Percentiles rank a stretch among this genome's conserved stretches.
Evolutionary conservation across 2,113 vertebrate species (phyloP).

Genomic region (Anser cygnoides): DNA sequence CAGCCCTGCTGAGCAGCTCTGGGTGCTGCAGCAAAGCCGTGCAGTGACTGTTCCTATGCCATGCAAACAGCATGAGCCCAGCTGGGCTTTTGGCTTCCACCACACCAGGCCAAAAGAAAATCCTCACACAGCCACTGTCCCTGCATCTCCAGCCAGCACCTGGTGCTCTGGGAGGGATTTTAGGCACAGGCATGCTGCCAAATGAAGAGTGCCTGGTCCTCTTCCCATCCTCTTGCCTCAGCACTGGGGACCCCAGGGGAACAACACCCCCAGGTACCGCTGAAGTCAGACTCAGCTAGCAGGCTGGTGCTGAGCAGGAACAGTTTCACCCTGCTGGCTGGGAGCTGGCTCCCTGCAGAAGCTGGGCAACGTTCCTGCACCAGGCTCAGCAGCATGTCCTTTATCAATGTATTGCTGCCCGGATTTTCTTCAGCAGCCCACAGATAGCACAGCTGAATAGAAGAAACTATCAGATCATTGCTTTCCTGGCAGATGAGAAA

Average conservation of each 20-base stretch:
- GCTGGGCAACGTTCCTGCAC: neutral
- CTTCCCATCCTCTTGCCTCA: neutral
- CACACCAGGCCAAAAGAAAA: neutral
- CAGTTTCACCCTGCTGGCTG: rapidly evolving
- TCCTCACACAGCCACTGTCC: rapidly evolving
- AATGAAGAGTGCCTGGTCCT: neutral
- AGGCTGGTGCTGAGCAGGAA: neutral
- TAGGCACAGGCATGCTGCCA: rapidly evolving
- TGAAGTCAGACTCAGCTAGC: neutral
- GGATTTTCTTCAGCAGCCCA: neutral
- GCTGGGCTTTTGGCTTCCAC: neutral
- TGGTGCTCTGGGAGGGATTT: neutral
- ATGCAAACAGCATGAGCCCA: rapidly evolving
- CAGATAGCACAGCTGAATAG: neutral
- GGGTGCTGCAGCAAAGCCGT: neutral
- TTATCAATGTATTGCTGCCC: neutral
- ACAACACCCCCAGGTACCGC: neutral
- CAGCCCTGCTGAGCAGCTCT: neutral
- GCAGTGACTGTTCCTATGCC: rapidly evolving
- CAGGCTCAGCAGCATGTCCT: neutral
- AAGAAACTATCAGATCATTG: neutral
- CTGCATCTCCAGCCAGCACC: neutral
- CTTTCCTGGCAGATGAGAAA: neutral
- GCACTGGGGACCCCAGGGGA: neutral
- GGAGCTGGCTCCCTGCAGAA: neutral